These are phyloP conservation scores for Agonopterix heracliana DNA, from an alignment of 2,888 invertebrate species.

Conservation along the genomic window DNA sequence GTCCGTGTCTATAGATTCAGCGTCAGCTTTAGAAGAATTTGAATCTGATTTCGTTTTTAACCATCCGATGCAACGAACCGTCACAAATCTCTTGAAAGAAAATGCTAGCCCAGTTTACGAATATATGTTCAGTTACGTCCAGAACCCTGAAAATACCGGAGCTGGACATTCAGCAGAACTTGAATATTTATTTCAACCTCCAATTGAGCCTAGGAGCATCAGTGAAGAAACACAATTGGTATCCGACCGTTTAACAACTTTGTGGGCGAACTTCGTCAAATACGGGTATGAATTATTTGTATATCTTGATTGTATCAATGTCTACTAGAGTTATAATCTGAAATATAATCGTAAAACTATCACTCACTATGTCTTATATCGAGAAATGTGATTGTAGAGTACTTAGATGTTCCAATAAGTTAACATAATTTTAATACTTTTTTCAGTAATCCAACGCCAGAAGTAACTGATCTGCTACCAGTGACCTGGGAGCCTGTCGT, in stretches of 20 bases:
- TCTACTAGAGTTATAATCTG: too few relatives aligned
- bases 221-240: constrained; percentile 7
- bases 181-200: not conserved
- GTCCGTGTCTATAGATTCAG: not conserved
- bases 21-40: constrained; percentile 10
- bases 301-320: too few relatives aligned
- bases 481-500: constrained; percentile 14
- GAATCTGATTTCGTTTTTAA: constrained; percentile 16
- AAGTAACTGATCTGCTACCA: constrained; percentile 9
- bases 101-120: constrained; percentile 14
- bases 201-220: not conserved
- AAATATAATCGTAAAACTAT: too few relatives aligned
- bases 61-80: constrained; percentile 15
- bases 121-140: constrained; percentile 15
- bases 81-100: constrained; percentile 10
- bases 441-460: constrained; percentile 16
- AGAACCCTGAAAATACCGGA: not conserved
- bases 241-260: constrained; percentile 8
- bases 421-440: not conserved
- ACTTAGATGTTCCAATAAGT: too few relatives aligned
- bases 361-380: too few relatives aligned
- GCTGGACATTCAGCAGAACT: not conserved
- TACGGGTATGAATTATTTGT: constrained; percentile 1
- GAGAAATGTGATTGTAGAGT: too few relatives aligned
- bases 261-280: constrained; percentile 18